Conservation (phyloP, 2,888 invertebrate genomes). For the Lacanobia wlatinum region DNA sequence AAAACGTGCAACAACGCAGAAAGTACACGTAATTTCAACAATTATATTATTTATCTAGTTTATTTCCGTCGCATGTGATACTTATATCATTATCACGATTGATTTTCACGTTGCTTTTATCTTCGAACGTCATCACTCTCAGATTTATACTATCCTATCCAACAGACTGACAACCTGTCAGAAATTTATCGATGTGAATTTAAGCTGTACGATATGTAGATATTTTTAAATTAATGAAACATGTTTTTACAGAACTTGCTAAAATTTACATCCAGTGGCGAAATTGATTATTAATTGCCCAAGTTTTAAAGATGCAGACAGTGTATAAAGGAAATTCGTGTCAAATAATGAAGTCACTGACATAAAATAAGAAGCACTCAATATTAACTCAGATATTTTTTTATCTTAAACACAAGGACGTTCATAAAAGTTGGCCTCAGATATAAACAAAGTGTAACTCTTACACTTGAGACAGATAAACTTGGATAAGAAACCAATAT, state of each 20-base stretch:
- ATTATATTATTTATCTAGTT: constrained; percentile 31
- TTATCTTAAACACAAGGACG: constrained; percentile 46
- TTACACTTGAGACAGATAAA: constrained; percentile 44
- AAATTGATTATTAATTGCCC: neutral
- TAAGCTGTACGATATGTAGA: neutral
- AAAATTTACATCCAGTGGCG: neutral
- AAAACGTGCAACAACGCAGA: constrained; percentile 20
- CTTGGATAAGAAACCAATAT: constrained; percentile 30
- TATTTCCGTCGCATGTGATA: constrained; percentile 54
- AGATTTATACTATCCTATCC: constrained; percentile 52
- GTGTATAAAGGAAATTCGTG: constrained; percentile 1
- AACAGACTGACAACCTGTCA: constrained; percentile 41
- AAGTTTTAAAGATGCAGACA: neutral
- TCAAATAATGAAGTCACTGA: constrained; percentile 22
- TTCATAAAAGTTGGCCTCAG: constrained; percentile 21
- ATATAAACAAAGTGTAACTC: constrained; percentile 52
- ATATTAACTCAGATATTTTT: constrained; percentile 21
- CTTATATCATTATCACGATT: constrained; percentile 44
- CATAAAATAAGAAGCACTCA: constrained; percentile 14
- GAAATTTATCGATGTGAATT: constrained; percentile 33
- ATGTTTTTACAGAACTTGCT: neutral
- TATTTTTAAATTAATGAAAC: constrained; percentile 10
- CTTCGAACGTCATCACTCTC: constrained; percentile 43
- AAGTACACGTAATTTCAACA: constrained; percentile 25
- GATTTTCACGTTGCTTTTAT: constrained; percentile 59